A percentile compares a stretch with the other conserved stretches of the same genome.
Evolutionary conservation across 1,140 invertebrate genomes (phyloP).

Genomic region (Drosophila kohkoa): DNA sequence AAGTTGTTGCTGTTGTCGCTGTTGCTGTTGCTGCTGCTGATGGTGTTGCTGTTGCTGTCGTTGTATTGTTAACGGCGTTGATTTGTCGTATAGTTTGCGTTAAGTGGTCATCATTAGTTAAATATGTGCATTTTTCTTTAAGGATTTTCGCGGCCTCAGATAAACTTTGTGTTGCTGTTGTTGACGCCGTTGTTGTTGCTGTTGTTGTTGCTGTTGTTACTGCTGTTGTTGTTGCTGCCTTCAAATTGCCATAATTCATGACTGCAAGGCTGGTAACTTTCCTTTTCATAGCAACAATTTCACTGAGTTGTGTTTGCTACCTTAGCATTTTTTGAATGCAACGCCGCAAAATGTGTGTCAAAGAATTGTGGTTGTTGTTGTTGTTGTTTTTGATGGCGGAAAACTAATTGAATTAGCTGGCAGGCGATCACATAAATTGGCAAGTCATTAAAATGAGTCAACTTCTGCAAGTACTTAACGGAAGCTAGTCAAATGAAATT

Average conservation of each 20-base stretch:
- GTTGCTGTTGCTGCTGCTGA: conserved; percentile 37
- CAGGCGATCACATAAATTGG: conserved; percentile 42
- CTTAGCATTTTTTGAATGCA: conserved; percentile 21
- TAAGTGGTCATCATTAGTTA: conserved; percentile 83
- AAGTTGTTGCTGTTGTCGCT: conserved; percentile 54
- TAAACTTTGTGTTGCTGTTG: conserved; percentile 40
- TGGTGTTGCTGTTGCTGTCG: conserved; percentile 25
- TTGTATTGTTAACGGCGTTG: conserved; percentile 53
- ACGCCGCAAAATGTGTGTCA: conserved; percentile 37
- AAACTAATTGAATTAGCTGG: conserved; percentile 52
- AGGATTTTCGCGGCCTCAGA: conserved; percentile 68
- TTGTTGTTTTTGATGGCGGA: no score
- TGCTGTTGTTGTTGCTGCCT: conserved; percentile 33
- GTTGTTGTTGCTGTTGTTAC: conserved; percentile 57
- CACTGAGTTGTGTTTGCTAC: conserved; percentile 27
- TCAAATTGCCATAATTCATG: conserved; percentile 77
- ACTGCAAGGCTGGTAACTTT: conserved; percentile 54
- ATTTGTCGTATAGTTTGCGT: conserved; percentile 80
- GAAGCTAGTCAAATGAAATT: conserved; percentile 74
- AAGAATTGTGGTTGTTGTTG: conserved; percentile 14
- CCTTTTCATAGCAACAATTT: conserved; percentile 58
- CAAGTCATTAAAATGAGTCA: conserved; percentile 50
- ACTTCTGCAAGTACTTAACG: conserved; percentile 30
- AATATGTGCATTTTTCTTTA: conserved; percentile 83
- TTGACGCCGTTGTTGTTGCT: conserved; percentile 40